These are phyloP conservation scores for Cyrtorhinus lividipennis DNA, from an alignment of 1,140 invertebrate species.

Conservation along the genomic window DNA sequence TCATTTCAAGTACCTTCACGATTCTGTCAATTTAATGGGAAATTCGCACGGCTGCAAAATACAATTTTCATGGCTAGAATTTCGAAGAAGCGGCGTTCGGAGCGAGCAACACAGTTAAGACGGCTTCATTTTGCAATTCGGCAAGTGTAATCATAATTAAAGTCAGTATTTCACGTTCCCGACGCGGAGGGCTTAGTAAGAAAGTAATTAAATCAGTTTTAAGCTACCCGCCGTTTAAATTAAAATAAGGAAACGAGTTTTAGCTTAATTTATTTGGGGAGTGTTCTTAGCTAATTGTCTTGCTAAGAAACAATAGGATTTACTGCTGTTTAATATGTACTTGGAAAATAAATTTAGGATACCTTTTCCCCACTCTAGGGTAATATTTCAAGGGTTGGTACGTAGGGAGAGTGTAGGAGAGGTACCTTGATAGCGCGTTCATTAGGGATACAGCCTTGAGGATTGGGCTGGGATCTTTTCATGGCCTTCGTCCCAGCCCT, in stretches of 20 bases:
- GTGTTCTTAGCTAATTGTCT: constrained; percentile 12
- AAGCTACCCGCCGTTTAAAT: constrained; percentile 2
- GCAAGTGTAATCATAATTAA: background rate
- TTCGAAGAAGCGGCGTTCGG: too few species aligned
- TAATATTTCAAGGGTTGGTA: background rate
- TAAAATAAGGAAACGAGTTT: constrained; percentile 14
- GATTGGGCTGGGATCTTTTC: background rate
- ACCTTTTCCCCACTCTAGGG: background rate
- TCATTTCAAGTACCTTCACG: too few species aligned
- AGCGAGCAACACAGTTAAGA: too few species aligned
- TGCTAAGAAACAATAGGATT: constrained; percentile 12
- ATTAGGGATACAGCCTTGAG: background rate
- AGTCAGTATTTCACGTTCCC: background rate
- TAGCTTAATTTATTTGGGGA: constrained; percentile 12
- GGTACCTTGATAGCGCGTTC: constrained; percentile 1
- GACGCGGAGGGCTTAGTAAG: background rate
- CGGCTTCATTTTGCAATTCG: background rate
- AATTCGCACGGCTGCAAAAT: too few species aligned
- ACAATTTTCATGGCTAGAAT: too few species aligned
- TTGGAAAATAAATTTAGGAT: constrained; percentile 10
- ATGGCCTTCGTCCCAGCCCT: background rate
- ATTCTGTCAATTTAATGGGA: too few species aligned
- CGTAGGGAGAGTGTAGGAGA: background rate
- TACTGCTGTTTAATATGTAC: constrained; percentile 14
- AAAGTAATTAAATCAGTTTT: constrained; percentile 13